Percentiles rank a stretch among this genome's conserved stretches.
Evolutionary conservation across 2,797 vertebrate species (phyloP).

Genomic region (Hirundo rustica): DNA sequence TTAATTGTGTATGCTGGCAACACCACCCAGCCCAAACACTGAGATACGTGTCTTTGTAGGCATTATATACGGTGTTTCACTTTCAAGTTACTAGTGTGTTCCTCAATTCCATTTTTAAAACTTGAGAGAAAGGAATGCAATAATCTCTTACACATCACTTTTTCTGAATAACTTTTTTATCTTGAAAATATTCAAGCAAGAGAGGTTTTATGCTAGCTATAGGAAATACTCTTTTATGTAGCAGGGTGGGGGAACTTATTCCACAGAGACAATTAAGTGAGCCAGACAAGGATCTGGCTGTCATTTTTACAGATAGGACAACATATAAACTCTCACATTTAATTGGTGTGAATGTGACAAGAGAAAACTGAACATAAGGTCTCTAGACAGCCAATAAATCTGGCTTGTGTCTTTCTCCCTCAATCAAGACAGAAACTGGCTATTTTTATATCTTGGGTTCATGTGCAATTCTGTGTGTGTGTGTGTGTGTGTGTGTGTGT

Average conservation of each 20-base stretch:
- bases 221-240: neutral
- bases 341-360: constrained; percentile 64
- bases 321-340: constrained; percentile 66
- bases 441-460: constrained; percentile 42
- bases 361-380: constrained; percentile 67
- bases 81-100: neutral
- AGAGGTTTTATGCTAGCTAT: neutral
- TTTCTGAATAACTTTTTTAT: neutral
- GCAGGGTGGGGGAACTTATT: neutral
- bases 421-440: constrained; percentile 9
- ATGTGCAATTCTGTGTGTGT: neutral
- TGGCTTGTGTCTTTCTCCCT: constrained; percentile 45
- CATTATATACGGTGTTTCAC: neutral
- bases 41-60: neutral
- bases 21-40: neutral
- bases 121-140: neutral
- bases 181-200: neutral
- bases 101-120: neutral
- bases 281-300: constrained; percentile 48
- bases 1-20: neutral
- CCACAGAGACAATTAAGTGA: constrained; percentile 57
- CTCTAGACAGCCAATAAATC: constrained; percentile 62
- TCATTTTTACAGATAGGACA: constrained; percentile 61
- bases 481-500: neutral
- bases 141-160: neutral